Percentiles rank a stretch among this genome's conserved stretches.
phyloP scores from a whole-genome alignment of 2,797 vertebrate species.

The Sebastes diploproa region DNA sequence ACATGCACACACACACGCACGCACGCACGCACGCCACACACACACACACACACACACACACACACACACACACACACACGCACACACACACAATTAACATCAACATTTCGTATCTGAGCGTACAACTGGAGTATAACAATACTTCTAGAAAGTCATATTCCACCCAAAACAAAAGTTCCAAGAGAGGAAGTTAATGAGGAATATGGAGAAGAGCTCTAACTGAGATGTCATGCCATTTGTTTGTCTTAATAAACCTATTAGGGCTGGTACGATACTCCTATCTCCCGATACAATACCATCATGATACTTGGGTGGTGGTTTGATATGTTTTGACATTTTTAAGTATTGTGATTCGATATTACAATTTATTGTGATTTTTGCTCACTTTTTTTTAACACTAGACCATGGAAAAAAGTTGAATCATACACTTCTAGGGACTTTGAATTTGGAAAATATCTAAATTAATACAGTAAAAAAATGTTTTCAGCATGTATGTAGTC shows the following conservation, averaged over 20 bases:
- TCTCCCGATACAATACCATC: no score
- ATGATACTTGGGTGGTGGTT: no score
- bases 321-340: no score
- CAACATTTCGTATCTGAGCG: constrained; percentile 26
- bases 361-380: no score
- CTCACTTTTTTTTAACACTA: no score
- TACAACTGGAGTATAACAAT: constrained; percentile 9
- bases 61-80: neutral
- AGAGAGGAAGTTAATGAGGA: neutral
- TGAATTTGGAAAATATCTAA: no score
- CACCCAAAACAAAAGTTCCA: constrained; percentile 2
- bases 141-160: constrained; percentile 8
- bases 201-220: neutral
- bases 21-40: constrained; percentile 12
- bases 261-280: no score
- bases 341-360: no score
- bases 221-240: neutral
- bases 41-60: neutral
- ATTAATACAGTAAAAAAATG: no score
- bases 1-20: constrained; percentile 1
- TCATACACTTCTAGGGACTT: no score
- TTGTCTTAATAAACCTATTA: constrained; percentile 4
- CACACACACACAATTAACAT: constrained; percentile 31
- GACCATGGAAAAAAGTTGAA: no score
- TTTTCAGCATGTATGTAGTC: no score